Percentiles rank a stretch among this genome's conserved stretches.
phyloP scores from a whole-genome alignment of 2,113 vertebrate species.

The Neotoma lepida region DNA sequence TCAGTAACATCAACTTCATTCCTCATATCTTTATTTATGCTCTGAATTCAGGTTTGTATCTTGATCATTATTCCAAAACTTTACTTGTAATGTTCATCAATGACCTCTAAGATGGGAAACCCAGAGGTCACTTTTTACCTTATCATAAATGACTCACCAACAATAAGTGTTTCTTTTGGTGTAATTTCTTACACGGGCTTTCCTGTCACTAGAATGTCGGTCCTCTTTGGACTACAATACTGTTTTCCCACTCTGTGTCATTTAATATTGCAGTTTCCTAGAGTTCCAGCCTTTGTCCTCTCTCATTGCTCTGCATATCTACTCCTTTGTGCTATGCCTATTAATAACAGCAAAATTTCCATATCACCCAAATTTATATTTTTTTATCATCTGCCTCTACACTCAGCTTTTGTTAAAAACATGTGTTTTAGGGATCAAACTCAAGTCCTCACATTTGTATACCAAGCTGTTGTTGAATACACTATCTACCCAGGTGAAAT shows the following conservation, averaged over 20 bases:
- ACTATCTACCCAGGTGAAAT: not conserved
- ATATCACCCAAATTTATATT: not conserved
- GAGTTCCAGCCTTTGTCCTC: not conserved
- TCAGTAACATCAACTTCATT: not conserved
- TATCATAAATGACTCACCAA: not conserved
- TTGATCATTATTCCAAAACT: not conserved
- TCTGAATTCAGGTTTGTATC: not conserved
- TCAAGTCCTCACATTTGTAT: not conserved
- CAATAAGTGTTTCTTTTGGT: not conserved
- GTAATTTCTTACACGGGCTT: not conserved
- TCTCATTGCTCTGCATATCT: not conserved
- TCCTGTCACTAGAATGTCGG: not conserved
- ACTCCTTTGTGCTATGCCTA: not conserved
- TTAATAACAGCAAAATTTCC: not conserved
- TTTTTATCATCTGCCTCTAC: not conserved
- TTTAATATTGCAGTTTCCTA: not conserved
- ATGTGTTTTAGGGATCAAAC: not conserved
- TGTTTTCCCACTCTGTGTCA: not conserved
- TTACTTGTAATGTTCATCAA: not conserved
- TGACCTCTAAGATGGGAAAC: not conserved
- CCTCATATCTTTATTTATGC: not conserved
- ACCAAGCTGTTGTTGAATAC: not conserved
- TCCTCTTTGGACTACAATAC: not conserved
- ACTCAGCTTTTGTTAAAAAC: not conserved
- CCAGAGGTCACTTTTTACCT: not conserved